phyloP scores from a whole-genome alignment of 2,797 vertebrate species.

The Vireo griseus region DNA sequence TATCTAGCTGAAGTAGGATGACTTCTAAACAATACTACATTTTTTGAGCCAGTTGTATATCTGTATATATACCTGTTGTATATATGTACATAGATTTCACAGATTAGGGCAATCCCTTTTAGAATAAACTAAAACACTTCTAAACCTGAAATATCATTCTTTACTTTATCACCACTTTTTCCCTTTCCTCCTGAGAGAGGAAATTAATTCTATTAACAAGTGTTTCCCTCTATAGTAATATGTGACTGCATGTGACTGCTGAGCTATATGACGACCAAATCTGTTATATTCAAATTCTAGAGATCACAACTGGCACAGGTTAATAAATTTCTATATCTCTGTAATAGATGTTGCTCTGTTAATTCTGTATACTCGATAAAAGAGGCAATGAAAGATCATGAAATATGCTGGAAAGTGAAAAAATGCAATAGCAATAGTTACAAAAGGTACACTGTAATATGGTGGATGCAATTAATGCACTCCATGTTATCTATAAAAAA shows the following conservation, averaged over 20 bases:
- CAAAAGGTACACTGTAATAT: neutral
- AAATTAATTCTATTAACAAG: neutral
- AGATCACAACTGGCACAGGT: neutral
- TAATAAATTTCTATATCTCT: neutral
- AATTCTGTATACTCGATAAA: neutral
- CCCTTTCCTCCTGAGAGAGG: neutral
- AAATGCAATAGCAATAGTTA: neutral
- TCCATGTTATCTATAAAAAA: conserved; percentile 22
- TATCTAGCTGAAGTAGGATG: neutral
- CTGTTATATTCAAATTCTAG: neutral
- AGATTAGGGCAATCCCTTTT: neutral
- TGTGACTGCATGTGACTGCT: neutral
- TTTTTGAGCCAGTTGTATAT: neutral
- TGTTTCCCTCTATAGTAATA: neutral
- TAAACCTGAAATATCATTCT: neutral
- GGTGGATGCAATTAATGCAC: neutral
- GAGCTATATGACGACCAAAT: neutral
- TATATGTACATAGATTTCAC: neutral
- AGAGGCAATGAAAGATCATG: neutral
- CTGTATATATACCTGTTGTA: neutral
- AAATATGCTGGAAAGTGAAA: neutral
- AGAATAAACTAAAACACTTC: neutral
- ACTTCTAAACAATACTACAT: neutral
- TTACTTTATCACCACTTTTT: neutral
- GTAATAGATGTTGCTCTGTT: neutral